Evolutionary conservation across 2,888 invertebrate genomes (phyloP), one percentile per base, ranked within the genome.

Genomic region (Tipula vernalis): DNA sequence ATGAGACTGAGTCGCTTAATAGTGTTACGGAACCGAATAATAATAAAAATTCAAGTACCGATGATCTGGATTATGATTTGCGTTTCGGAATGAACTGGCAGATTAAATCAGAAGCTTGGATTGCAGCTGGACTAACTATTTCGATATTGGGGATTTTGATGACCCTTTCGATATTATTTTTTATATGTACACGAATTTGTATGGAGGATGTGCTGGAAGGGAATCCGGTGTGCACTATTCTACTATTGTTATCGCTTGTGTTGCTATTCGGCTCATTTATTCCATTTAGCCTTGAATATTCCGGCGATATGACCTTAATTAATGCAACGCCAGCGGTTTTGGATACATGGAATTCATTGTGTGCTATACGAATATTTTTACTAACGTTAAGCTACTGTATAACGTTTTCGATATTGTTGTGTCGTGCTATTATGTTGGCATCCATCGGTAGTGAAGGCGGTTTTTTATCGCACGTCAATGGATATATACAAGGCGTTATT

Each of bases 401-500:
- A 51, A 92, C 94, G 0, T 95, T 95, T 89, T 94, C 95, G 0
- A 91, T 95, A 41, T 91, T 95, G 89, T 91, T 95, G 6, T 93
- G 95, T 10, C 92, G 95, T 15, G 92, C 94, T 1, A 92, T 95
- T 5, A 93, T 95, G 90, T 90, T 95, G 85, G 94, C 95, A 0
- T 94, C 95, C 1, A 94, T 94, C 85, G 94, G 93, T 0, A 93
- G 93, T 87, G 94, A 94, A 87, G 94, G 94, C 0, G 94, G 95
- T 0, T 94, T 95, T 88, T 93, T 95, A 88, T 94, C 94, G 4
- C 95, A 95, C 89, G 93, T 95, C 8, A 94, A 95, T 88, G 95
- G 95, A 3, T 94, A 95, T 71, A 93, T 95, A 6, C 95, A 95
- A 89, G 92, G 94, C 0, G 92, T 94, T 15, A 92, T 95, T 88